phyloP scores from a whole-genome alignment of 2,888 invertebrate species.

The Caenorhabditis sp. region DNA sequence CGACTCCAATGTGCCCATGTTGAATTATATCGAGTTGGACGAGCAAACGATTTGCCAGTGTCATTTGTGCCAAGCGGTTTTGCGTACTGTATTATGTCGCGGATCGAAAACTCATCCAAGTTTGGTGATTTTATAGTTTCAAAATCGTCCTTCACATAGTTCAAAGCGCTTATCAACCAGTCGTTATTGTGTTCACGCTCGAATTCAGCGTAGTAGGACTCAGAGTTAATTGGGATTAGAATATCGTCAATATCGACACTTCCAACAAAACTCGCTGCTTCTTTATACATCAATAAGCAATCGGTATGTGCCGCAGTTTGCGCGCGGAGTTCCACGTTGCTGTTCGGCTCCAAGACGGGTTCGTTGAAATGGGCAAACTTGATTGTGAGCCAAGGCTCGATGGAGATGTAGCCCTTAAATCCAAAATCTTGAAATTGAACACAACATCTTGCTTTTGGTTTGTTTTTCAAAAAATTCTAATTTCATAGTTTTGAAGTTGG shows the following conservation, averaged over 20 bases:
- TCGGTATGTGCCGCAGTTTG: conserved; percentile 40
- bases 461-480: too few species aligned
- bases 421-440: too few species aligned
- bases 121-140: conserved; percentile 9
- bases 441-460: too few species aligned
- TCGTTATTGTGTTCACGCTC: conserved; percentile 23
- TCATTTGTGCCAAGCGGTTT: conserved; percentile 4
- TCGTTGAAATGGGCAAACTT: conserved; percentile 26
- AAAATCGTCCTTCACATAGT: conserved; percentile 18
- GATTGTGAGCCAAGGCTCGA: conserved; percentile 45
- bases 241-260: conserved; percentile 30
- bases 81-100: conserved; percentile 12
- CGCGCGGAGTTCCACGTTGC: conserved; percentile 45
- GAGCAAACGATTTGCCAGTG: conserved; percentile 14
- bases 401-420: conserved; percentile 19
- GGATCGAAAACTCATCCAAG: neutral
- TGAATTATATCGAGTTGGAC: conserved; percentile 31
- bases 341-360: conserved; percentile 44
- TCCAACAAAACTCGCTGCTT: conserved; percentile 26
- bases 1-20: conserved; percentile 27
- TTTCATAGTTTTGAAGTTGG: too few species aligned
- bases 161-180: conserved; percentile 21
- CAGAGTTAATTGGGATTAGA: conserved; percentile 22
- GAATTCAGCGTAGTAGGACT: conserved; percentile 30
- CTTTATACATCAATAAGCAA: conserved; percentile 10